Evolutionary conservation across 2,113 vertebrate genomes (phyloP).

Genomic region (Ochotona curzoniae): DNA sequence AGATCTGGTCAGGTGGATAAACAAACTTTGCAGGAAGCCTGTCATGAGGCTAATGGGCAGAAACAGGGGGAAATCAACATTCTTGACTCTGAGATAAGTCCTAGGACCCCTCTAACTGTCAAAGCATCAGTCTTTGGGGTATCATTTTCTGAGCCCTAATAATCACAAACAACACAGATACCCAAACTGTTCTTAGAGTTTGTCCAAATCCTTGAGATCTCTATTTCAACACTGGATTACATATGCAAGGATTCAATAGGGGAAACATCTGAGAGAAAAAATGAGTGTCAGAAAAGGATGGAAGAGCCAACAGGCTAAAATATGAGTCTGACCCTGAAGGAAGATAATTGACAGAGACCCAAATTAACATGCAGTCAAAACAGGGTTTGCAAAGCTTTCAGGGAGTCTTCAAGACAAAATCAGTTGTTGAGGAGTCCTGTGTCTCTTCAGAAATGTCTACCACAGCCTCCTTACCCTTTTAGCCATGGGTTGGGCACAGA

Average conservation of each 20-base stretch:
- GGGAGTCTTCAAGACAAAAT: not conserved
- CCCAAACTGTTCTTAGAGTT: not conserved
- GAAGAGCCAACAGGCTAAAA: not conserved
- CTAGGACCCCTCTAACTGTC: too few relatives aligned
- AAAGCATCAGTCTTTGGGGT: too few relatives aligned
- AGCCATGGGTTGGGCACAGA: not conserved
- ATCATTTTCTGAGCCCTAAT: too few relatives aligned
- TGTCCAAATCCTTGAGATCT: not conserved
- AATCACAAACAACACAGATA: too few relatives aligned
- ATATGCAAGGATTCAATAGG: not conserved
- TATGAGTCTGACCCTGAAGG: not conserved
- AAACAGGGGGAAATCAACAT: too few relatives aligned
- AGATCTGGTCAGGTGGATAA: too few relatives aligned
- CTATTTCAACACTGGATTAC: not conserved
- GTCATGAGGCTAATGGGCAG: too few relatives aligned
- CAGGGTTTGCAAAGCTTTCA: not conserved
- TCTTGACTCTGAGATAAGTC: too few relatives aligned
- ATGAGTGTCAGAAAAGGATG: not conserved
- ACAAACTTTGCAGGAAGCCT: too few relatives aligned
- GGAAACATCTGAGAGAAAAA: not conserved
- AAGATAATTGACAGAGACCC: not conserved
- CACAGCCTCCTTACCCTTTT: not conserved
- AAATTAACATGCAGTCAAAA: not conserved
- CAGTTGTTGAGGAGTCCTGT: not conserved
- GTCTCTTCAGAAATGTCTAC: not conserved